A percentile compares a stretch with the other conserved stretches of the same genome.
Conservation (phyloP, 2,888 invertebrate genomes). For the Tipula confusa region DNA sequence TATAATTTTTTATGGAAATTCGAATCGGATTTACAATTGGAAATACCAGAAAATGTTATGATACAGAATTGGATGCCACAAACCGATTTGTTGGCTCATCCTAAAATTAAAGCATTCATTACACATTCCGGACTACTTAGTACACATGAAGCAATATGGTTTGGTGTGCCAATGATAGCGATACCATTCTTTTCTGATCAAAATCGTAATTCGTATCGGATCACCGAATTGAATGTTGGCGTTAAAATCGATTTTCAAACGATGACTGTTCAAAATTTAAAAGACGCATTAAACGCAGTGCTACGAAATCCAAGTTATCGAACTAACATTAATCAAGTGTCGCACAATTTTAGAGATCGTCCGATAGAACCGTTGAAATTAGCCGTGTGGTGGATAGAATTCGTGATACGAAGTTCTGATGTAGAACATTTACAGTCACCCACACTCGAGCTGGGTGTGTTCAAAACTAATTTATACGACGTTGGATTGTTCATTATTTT, state of each 20-base stretch:
- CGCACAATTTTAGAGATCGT: conserved; percentile 52
- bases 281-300: background rate
- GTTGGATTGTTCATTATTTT: conserved; percentile 39
- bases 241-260: background rate
- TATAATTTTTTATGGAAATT: conserved; percentile 48
- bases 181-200: conserved; percentile 44
- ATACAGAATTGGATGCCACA: conserved; percentile 53
- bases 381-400: conserved; percentile 61
- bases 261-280: background rate
- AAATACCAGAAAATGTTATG: conserved; percentile 49
- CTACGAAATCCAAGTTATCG: background rate
- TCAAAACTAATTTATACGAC: conserved; percentile 52
- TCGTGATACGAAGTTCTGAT: conserved; percentile 55
- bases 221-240: background rate
- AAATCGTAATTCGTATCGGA: conserved; percentile 26
- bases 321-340: conserved; percentile 38
- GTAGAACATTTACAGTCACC: conserved; percentile 51
- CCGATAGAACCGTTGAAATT: conserved; percentile 54
- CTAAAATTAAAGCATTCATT: conserved; percentile 41
- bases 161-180: conserved; percentile 44
- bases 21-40: conserved; percentile 38
- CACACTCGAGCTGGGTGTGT: conserved; percentile 50
- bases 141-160: conserved; percentile 42
- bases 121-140: conserved; percentile 44
- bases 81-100: conserved; percentile 48